Base-by-base conservation (phyloP, 2,113 vertebrate genomes). In the Accipiter virgatus region DNA sequence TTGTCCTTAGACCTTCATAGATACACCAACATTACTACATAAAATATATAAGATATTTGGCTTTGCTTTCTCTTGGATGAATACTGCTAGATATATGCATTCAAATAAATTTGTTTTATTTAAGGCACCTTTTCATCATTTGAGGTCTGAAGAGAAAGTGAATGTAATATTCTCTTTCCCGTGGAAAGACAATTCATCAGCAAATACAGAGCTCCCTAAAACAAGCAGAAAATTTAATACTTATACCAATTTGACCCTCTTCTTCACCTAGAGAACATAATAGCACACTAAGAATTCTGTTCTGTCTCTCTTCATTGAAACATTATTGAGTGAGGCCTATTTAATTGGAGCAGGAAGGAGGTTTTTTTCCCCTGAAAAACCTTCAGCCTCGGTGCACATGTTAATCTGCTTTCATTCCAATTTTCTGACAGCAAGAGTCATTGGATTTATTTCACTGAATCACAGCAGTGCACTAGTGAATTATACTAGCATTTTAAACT, bases 391-490 rank as follows among this genome's bases (percentile, higher is more conserved):
- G 0, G 32, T 79, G 52, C 80, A 92, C 66, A 59, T 27, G 82
- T 85, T 95, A 91, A 95, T 87, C 86, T 81, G 68, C 85, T n/a
- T 96, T 93, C 80, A 70, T 77, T 83, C 86, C 82, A 92, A 59
- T 86, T 91, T 93, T 85, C 73, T 93, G 87, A 91, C 86, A 96
- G 61, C 26, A n/a, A 85, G 67, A 92, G 47, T 83, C 81, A 87
- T 10, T 87, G 73, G 87, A 94, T 96, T 96, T 95, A 95, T 96
- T 96, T 91, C 87, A 58, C 52, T 91, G 94, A 93, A 95, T 95
- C 93, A 85, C 52, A 95, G 72, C 55, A 58, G 68, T 74, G 90
- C 55, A 66, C 48, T 78, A 36, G 36, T 80, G 75, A 95, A 77
- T 93, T 84, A 73, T 53, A 63, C 42, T n/a, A 81, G 73, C 58